A percentile compares a stretch with the other conserved stretches of the same genome.
Conservation (phyloP, 53 echinoderm and acorn worm species). For the Paracentrotus lividus region DNA sequence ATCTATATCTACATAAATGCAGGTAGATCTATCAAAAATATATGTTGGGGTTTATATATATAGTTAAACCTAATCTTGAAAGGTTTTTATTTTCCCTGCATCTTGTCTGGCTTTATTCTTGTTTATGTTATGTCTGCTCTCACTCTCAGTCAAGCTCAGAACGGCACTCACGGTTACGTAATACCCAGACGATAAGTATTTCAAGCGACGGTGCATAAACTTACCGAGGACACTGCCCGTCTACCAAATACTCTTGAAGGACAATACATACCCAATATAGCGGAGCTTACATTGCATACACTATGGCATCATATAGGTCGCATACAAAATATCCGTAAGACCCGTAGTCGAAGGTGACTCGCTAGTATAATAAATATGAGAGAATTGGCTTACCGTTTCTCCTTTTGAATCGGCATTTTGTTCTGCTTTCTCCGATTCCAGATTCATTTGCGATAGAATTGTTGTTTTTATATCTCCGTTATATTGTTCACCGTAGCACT, state of each 20-base stretch:
- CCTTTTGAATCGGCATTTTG: slow-evolving; percentile 69
- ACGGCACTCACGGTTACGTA: slow-evolving; percentile 59
- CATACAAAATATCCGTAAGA: slow-evolving; percentile 26
- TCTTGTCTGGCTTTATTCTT: neutral
- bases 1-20: no score
- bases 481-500: slow-evolving; percentile 13
- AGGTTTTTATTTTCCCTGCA: neutral
- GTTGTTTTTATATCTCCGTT: neutral
- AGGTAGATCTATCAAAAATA: no score
- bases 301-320: slow-evolving; percentile 4
- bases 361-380: neutral
- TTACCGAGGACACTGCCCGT: slow-evolving; percentile 58
- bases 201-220: slow-evolving; percentile 40
- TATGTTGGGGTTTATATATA: neutral
- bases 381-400: slow-evolving; percentile 65
- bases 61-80: neutral
- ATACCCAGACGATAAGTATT: slow-evolving; percentile 35
- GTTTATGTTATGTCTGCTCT: slow-evolving; percentile 43
- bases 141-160: neutral
- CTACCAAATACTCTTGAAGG: slow-evolving; percentile 40
- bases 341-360: slow-evolving; percentile 31
- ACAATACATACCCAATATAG: slow-evolving; percentile 29
- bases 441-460: slow-evolving; percentile 44
- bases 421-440: slow-evolving; percentile 21
- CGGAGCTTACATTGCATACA: neutral